phyloP scores from a whole-genome alignment of 2,113 vertebrate genomes.

The Lethenteron reissneri region DNA sequence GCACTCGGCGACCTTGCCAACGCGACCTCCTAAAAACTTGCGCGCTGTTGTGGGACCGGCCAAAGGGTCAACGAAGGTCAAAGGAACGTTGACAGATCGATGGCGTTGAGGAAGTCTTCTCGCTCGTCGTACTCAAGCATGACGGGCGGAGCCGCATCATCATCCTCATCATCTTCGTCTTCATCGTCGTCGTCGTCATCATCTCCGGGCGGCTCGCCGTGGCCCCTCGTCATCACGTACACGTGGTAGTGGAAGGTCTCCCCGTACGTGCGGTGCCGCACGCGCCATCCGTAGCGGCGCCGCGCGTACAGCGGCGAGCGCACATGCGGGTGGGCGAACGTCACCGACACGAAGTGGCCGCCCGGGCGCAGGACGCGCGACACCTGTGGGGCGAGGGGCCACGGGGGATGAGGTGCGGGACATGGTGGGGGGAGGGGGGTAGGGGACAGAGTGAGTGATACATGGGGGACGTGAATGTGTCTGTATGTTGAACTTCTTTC shows the following conservation, averaged over 20 bases:
- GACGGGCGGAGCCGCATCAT: not conserved
- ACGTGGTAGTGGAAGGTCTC: slow-evolving; percentile 50
- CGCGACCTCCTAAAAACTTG: too few relatives aligned
- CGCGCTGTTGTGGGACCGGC: too few relatives aligned
- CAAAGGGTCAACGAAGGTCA: too few relatives aligned
- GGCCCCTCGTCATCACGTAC: slow-evolving; percentile 54
- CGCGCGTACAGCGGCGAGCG: slow-evolving; percentile 50
- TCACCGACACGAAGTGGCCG: slow-evolving; percentile 59
- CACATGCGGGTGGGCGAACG: slow-evolving; percentile 58
- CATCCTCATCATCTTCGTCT: slow-evolving; percentile 13
- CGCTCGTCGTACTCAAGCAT: slow-evolving; percentile 19
- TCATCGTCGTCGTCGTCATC: slow-evolving; percentile 31
- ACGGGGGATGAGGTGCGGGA: not conserved
- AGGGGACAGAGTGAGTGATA: too few relatives aligned
- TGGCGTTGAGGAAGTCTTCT: slow-evolving; percentile 43
- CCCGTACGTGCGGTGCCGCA: slow-evolving; percentile 36
- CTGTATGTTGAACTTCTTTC: too few relatives aligned
- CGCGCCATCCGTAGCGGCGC: slow-evolving; percentile 41
- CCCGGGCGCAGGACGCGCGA: slow-evolving; percentile 43
- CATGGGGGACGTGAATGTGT: too few relatives aligned
- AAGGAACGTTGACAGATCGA: slow-evolving; percentile 23
- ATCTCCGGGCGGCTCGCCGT: slow-evolving; percentile 23
- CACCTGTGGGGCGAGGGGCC: slow-evolving; percentile 24
- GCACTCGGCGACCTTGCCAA: too few relatives aligned
- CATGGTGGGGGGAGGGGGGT: too few relatives aligned